These are phyloP conservation scores for Egretta garzetta DNA, from an alignment of 2,113 vertebrate genomes.

Conservation along the genomic window DNA sequence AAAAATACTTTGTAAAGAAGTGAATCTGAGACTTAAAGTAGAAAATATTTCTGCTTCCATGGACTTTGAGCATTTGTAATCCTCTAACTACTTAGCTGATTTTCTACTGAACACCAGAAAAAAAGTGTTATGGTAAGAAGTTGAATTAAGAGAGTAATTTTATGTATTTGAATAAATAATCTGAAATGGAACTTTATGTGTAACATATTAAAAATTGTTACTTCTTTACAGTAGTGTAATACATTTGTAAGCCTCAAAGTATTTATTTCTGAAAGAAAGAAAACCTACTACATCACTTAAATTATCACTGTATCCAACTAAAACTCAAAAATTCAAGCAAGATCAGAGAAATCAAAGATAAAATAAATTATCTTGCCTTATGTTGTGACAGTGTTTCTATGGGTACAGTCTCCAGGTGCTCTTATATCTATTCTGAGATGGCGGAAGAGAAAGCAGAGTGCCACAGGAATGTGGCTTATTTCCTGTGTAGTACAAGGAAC, in stretches of 20 bases:
- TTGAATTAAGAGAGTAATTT: neutral
- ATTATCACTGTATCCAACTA: neutral
- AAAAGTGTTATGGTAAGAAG: neutral
- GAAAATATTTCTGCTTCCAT: neutral
- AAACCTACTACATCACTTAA: neutral
- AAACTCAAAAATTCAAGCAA: neutral
- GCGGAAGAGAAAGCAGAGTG: neutral
- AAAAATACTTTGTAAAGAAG: neutral
- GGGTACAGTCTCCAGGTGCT: neutral
- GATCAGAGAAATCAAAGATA: neutral
- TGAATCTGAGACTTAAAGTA: neutral
- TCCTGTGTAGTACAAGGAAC: neutral
- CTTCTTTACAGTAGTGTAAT: neutral
- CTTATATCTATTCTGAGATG: neutral
- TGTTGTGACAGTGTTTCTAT: constrained; percentile 2
- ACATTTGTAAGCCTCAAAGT: neutral
- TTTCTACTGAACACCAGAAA: neutral
- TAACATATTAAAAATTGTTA: neutral
- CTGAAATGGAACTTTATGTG: neutral
- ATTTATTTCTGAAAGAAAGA: neutral
- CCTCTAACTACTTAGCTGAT: neutral
- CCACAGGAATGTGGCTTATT: neutral
- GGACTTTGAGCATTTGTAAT: neutral
- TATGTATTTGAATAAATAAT: neutral
- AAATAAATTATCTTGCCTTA: neutral